These are phyloP conservation scores for Neocrepidodera transversa DNA, from an alignment of 2,888 invertebrate genomes.

Conservation along the genomic window DNA sequence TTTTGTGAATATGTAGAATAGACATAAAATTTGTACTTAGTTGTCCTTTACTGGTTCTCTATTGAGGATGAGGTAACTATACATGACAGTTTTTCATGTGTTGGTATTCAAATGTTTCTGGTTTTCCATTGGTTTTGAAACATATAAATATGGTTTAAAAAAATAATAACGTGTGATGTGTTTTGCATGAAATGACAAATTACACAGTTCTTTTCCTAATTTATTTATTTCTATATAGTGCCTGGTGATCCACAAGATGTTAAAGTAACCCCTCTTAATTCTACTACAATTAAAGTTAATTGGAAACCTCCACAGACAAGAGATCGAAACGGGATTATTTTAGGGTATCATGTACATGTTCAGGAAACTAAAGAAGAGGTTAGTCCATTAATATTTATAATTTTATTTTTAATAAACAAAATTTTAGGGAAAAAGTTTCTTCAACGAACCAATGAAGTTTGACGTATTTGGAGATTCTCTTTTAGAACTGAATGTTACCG, in stretches of 20 bases:
- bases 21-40: conserved; percentile 25
- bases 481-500: conserved; percentile 82
- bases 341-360: conserved; percentile 96
- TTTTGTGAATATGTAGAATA: conserved; percentile 29
- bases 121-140: conserved; percentile 47
- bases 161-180: conserved; percentile 56
- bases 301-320: conserved; percentile 94
- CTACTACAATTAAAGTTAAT: conserved; percentile 91
- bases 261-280: conserved; percentile 87
- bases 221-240: conserved; percentile 71
- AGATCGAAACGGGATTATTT: conserved; percentile 93
- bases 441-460: conserved; percentile 87
- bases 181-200: conserved; percentile 51
- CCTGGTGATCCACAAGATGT: conserved; percentile 97
- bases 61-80: conserved; percentile 59
- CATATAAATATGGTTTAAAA: conserved; percentile 46
- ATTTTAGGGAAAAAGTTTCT: conserved; percentile 73
- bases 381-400: conserved; percentile 39
- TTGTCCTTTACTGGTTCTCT: conserved; percentile 32
- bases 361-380: conserved; percentile 90
- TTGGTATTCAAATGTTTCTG: conserved; percentile 75
- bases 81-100: conserved; percentile 62
- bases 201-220: conserved; percentile 19
- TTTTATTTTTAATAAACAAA: neutral
- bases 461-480: conserved; percentile 83